These are phyloP conservation scores for Apamea crenata DNA, from an alignment of 2,888 invertebrate genomes.

Conservation along the genomic window DNA sequence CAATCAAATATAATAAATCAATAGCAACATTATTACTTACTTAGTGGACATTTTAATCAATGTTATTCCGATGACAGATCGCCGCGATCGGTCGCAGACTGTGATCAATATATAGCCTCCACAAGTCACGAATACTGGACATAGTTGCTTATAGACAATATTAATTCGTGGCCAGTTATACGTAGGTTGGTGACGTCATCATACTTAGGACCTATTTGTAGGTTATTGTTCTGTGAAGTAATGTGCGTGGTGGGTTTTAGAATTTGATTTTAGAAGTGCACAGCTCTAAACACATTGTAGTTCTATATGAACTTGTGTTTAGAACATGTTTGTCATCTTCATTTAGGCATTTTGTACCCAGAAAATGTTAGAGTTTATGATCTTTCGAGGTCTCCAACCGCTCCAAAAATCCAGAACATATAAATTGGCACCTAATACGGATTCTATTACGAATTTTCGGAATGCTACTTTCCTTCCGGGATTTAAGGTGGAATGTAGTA, in stretches of 20 bases:
- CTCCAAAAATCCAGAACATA: not conserved
- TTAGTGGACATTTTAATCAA: slow-evolving; percentile 85
- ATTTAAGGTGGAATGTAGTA: fast-evolving
- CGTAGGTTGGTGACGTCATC: slow-evolving; percentile 61
- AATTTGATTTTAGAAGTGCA: not conserved
- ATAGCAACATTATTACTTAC: slow-evolving; percentile 81
- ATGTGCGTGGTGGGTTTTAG: slow-evolving; percentile 1
- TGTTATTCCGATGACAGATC: slow-evolving; percentile 82
- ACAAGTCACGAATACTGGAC: slow-evolving; percentile 64
- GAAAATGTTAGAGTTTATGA: not conserved
- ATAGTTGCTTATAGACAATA: slow-evolving; percentile 52
- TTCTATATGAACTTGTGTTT: not conserved
- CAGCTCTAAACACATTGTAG: not conserved
- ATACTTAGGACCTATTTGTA: slow-evolving; percentile 8
- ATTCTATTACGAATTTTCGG: not conserved
- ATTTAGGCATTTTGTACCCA: too few species aligned
- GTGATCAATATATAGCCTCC: slow-evolving; percentile 71
- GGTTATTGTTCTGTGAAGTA: not conserved
- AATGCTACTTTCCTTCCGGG: not conserved
- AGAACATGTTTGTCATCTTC: slow-evolving; percentile 2
- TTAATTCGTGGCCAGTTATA: slow-evolving; percentile 51
- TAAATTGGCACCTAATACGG: not conserved
- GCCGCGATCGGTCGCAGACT: slow-evolving; percentile 72
- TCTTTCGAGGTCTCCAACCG: not conserved
- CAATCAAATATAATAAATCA: slow-evolving; percentile 83